Evolutionary conservation across 2,797 vertebrate genomes (phyloP), one percentile per base, ranked within the genome.

Genomic region (Phoebastria nigripes): DNA sequence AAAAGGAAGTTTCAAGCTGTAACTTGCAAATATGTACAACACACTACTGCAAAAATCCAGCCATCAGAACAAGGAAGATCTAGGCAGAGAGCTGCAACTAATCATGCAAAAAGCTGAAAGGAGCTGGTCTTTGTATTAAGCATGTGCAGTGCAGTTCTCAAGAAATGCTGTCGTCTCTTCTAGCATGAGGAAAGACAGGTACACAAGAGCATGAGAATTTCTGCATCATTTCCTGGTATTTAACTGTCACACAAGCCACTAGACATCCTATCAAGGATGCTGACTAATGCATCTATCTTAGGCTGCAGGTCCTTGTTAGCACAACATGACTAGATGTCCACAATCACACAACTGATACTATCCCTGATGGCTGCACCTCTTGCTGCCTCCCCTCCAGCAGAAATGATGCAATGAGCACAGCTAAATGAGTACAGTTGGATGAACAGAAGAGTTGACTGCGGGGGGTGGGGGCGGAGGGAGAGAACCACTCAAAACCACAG

Each of bases 1-100:
- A 87, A 74, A 77, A 96, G 89, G 90, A 92, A 89, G 82, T 94
- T 98, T 97, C 98, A 97, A 97, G 97, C 93, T 96, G 92, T 92
- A 94, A 96, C 97, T 94, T 96, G 94, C 97, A 97, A 97, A 87
- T 88, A 91, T 71, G 77, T 74, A 56, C 52, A 89, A 72, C 33
- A 28, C 72, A 61, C 59, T 78, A 51, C 71, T 92, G 96, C 95
- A 90, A 96, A 96, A 97, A 96, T 83, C 94, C 95, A 97, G 70
- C 82, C 51, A 83, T 49, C 54, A 26, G 79, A 96, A 88, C 79
- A 85, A 16, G 28, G 82, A 90, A 92, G 84, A 91, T 69, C 67
- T 44, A 19, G 82, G 82, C 86, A 91, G 87, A 88, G 74, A 79
- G 70, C 84, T 94, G 90, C 92, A 93, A 70, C 33, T 91, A 69